Evolutionary conservation across 2,113 vertebrate genomes (phyloP).

Genomic region (Rhombomys opimus): DNA sequence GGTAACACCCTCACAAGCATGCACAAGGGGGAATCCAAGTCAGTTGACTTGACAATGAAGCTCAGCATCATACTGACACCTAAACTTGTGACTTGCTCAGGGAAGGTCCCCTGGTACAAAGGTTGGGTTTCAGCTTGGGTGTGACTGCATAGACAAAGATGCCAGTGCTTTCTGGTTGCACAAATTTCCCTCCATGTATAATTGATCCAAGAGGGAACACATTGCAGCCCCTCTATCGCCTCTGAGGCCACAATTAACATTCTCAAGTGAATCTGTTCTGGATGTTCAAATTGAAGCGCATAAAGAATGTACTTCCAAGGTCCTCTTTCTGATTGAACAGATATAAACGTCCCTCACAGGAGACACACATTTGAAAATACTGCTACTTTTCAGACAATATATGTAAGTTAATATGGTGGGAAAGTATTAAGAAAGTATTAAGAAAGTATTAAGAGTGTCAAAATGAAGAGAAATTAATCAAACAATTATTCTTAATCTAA

Average conservation of each 20-base stretch:
- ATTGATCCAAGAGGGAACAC: not conserved
- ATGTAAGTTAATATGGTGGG: not conserved
- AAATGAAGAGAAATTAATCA: not conserved
- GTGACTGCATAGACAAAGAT: not conserved
- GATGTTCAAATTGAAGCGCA: not conserved
- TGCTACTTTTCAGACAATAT: not conserved
- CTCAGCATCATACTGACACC: not conserved
- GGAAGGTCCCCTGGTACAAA: not conserved
- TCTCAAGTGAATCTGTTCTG: not conserved
- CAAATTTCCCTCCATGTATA: not conserved
- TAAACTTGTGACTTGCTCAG: not conserved
- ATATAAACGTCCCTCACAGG: not conserved
- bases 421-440: not conserved
- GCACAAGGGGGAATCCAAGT: not conserved
- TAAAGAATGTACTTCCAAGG: not conserved
- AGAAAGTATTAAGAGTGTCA: not conserved
- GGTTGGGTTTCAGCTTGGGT: not conserved
- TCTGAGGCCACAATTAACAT: not conserved
- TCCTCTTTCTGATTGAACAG: not conserved
- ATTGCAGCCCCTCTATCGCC: not conserved
- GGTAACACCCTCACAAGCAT: too few species aligned
- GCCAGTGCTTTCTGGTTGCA: not conserved
- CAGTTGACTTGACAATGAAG: too few species aligned
- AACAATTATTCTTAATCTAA: not conserved
- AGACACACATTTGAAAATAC: not conserved